phyloP scores from a whole-genome alignment of 2,797 vertebrate genomes.

The Psittacula echo region DNA sequence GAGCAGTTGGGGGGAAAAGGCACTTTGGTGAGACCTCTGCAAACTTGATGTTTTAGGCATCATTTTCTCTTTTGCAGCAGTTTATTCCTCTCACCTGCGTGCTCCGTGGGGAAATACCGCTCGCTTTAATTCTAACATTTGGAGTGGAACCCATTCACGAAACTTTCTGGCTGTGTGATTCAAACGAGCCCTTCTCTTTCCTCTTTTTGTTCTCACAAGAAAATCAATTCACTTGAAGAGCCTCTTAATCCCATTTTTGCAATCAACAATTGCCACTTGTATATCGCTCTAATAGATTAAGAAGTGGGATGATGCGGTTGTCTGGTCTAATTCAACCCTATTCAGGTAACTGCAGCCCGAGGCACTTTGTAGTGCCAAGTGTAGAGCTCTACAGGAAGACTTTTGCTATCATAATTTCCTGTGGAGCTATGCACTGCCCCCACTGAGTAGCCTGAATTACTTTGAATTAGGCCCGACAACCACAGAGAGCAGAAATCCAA shows the following conservation, averaged over 20 bases:
- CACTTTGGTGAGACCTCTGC: neutral
- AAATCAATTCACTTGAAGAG: slow-evolving; percentile 99
- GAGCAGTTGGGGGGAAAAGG: neutral
- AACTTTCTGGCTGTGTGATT: slow-evolving; percentile 95
- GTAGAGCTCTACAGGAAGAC: slow-evolving; percentile 96
- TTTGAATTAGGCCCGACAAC: slow-evolving; percentile 99
- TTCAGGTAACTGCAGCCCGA: slow-evolving; percentile 92
- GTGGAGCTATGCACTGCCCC: slow-evolving; percentile 89
- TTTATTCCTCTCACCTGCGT: slow-evolving; percentile 80
- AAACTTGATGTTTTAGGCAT: slow-evolving; percentile 38
- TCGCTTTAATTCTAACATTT: slow-evolving; percentile 95
- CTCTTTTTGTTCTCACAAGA: slow-evolving; percentile 97
- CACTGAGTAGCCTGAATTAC: slow-evolving; percentile 89
- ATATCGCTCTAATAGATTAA: slow-evolving; percentile 96
- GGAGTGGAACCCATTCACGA: slow-evolving; percentile 92
- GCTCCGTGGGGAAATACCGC: slow-evolving; percentile 80
- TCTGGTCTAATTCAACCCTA: slow-evolving; percentile 98
- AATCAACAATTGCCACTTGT: slow-evolving; percentile 99
- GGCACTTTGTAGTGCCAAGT: slow-evolving; percentile 98
- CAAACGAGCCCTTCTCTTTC: slow-evolving; percentile 89
- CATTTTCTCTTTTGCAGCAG: slow-evolving; percentile 64
- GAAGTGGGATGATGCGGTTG: slow-evolving; percentile 98
- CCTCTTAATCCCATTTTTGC: slow-evolving; percentile 99
- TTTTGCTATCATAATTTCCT: slow-evolving; percentile 99
- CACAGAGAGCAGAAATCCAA: slow-evolving; percentile 96